Conservation (phyloP, 2,113 vertebrate species). For the Polypterus bichir region DNA sequence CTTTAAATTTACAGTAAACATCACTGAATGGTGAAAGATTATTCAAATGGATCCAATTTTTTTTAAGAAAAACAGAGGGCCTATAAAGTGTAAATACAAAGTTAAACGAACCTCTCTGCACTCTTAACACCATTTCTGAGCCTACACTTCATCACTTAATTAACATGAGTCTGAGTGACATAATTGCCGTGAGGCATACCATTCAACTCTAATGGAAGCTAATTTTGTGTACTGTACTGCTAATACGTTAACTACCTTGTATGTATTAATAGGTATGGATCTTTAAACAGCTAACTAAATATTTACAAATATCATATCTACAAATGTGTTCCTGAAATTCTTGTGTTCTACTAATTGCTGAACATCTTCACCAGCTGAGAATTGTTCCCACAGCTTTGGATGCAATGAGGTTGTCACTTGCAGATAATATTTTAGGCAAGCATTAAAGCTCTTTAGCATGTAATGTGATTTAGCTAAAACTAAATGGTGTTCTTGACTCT, state of each 20-base stretch:
- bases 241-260: slow-evolving; percentile 59
- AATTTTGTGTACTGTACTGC: slow-evolving; percentile 60
- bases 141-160: slow-evolving; percentile 48
- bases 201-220: slow-evolving; percentile 58
- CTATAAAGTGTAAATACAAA: slow-evolving; percentile 16
- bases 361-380: neutral
- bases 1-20: neutral
- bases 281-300: slow-evolving; percentile 1
- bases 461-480: slow-evolving; percentile 1
- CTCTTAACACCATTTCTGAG: slow-evolving; percentile 64
- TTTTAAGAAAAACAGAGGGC: too few species aligned
- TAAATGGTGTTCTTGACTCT: neutral
- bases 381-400: neutral
- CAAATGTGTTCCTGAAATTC: neutral
- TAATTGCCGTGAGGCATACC: slow-evolving; percentile 64
- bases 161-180: slow-evolving; percentile 63
- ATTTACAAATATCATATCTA: neutral
- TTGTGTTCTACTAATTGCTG: neutral
- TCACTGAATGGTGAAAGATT: neutral
- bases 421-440: neutral
- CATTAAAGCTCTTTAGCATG: neutral
- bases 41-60: neutral
- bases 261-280: slow-evolving; percentile 23
- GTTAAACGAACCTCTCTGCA: slow-evolving; percentile 66
- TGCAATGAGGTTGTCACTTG: neutral